These are phyloP conservation scores for Tridacna crocea DNA, from an alignment of 2,888 invertebrate genomes.

Conservation along the genomic window DNA sequence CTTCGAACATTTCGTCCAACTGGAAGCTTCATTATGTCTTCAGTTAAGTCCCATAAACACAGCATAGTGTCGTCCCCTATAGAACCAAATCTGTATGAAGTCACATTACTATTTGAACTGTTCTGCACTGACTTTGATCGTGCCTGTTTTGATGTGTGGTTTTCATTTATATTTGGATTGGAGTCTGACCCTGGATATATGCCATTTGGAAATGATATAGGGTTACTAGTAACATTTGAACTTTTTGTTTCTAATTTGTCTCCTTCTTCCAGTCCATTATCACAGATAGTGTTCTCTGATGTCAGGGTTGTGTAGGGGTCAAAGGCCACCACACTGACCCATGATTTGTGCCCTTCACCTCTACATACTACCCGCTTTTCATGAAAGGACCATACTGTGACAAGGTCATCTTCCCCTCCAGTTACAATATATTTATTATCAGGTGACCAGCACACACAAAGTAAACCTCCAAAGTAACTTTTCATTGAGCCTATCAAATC, in stretches of 20 bases:
- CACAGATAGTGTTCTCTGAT: slow-evolving; percentile 85
- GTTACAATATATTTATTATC: slow-evolving; percentile 96
- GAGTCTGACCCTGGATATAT: slow-evolving; percentile 51
- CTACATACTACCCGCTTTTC: slow-evolving; percentile 98
- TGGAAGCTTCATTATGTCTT: slow-evolving; percentile 94
- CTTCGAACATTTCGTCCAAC: slow-evolving; percentile 83
- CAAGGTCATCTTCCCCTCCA: slow-evolving; percentile 99
- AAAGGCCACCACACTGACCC: slow-evolving; percentile 98
- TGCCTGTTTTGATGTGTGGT: slow-evolving; percentile 47
- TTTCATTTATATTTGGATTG: slow-evolving; percentile 50
- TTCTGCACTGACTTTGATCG: slow-evolving; percentile 41
- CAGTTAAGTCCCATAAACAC: slow-evolving; percentile 99
- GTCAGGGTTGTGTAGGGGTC: slow-evolving; percentile 87
- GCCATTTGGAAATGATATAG: slow-evolving; percentile 51
- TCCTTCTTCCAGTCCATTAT: slow-evolving; percentile 83
- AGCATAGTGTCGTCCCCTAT: slow-evolving; percentile 99
- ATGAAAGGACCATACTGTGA: slow-evolving; percentile 97
- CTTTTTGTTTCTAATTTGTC: slow-evolving; percentile 23
- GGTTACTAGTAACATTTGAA: slow-evolving; percentile 34
- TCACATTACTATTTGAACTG: slow-evolving; percentile 64
- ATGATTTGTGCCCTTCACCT: slow-evolving; percentile 98
- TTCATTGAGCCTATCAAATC: slow-evolving; percentile 95
- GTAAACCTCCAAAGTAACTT: slow-evolving; percentile 98
- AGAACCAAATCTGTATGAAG: slow-evolving; percentile 94
- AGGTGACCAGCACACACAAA: slow-evolving; percentile 99